These are phyloP conservation scores for Hedya salicella DNA, from an alignment of 2,888 invertebrate genomes.

Conservation along the genomic window DNA sequence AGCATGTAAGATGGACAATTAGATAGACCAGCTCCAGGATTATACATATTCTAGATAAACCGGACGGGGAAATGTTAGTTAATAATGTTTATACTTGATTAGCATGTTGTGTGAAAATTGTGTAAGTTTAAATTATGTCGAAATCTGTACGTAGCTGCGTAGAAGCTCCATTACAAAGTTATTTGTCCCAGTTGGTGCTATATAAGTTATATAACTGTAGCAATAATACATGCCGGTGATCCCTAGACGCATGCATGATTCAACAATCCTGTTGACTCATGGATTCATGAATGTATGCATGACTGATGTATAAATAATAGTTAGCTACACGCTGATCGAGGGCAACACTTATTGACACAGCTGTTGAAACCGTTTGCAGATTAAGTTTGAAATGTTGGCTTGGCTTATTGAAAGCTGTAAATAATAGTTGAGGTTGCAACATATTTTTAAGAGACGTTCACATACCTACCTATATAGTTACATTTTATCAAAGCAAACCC, in stretches of 20 bases:
- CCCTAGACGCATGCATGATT: conserved; percentile 35
- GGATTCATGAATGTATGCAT: conserved; percentile 38
- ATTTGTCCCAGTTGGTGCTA: conserved; percentile 1
- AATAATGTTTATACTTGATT: too few species aligned
- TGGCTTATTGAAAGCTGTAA: not conserved
- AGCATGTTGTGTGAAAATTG: too few species aligned
- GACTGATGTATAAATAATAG: conserved; percentile 33
- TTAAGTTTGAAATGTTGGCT: conserved; percentile 9
- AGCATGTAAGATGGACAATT: too few species aligned
- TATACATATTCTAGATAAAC: too few species aligned
- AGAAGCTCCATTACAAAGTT: not conserved
- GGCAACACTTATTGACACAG: conserved; percentile 30
- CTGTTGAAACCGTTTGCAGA: conserved; percentile 18
- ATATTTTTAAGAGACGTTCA: too few species aligned
- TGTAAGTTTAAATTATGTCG: too few species aligned
- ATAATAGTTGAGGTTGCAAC: not conserved
- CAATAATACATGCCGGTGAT: conserved; percentile 32
- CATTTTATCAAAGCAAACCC: too few species aligned
- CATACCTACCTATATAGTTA: too few species aligned
- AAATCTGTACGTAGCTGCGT: too few species aligned
- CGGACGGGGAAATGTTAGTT: too few species aligned
- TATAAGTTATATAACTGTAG: conserved; percentile 20
- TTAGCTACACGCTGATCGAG: conserved; percentile 19
- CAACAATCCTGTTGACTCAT: conserved; percentile 39
- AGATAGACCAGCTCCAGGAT: too few species aligned